Evolutionary conservation across 2,797 vertebrate genomes (phyloP).

Genomic region (Rhynchotus rufescens): DNA sequence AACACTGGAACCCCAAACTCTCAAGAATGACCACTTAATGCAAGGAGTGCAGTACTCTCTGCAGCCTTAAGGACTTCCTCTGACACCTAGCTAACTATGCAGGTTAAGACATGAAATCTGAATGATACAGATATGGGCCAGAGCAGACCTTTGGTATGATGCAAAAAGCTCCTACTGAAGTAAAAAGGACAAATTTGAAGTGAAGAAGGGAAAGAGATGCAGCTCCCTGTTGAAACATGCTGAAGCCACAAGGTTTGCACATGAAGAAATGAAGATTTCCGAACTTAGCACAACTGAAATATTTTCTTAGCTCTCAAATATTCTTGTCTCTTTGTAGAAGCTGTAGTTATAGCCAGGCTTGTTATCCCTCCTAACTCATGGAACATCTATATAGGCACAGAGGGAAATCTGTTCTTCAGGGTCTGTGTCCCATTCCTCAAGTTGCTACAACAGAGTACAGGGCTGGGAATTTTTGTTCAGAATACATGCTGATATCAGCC

Average conservation of each 20-base stretch:
- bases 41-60: background rate
- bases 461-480: background rate
- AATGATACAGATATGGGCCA: background rate
- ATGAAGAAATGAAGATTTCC: background rate
- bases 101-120: background rate
- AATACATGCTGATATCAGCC: background rate
- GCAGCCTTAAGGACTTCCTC: background rate
- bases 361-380: background rate
- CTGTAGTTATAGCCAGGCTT: background rate
- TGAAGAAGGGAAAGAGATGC: background rate
- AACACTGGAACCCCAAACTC: background rate
- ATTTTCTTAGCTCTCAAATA: background rate
- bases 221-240: background rate
- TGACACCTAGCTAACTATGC: fast-evolving
- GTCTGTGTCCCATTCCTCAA: background rate
- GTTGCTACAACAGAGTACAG: background rate
- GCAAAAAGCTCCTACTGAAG: background rate
- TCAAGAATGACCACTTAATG: background rate
- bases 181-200: background rate
- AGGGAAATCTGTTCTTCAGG: background rate
- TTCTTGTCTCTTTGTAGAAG: background rate
- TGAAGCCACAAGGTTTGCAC: background rate
- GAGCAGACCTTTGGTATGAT: fast-evolving
- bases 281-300: background rate
- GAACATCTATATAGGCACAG: background rate